Evolutionary conservation across 2,797 vertebrate genomes (phyloP).

Genomic region (Meriones psammophilus): DNA sequence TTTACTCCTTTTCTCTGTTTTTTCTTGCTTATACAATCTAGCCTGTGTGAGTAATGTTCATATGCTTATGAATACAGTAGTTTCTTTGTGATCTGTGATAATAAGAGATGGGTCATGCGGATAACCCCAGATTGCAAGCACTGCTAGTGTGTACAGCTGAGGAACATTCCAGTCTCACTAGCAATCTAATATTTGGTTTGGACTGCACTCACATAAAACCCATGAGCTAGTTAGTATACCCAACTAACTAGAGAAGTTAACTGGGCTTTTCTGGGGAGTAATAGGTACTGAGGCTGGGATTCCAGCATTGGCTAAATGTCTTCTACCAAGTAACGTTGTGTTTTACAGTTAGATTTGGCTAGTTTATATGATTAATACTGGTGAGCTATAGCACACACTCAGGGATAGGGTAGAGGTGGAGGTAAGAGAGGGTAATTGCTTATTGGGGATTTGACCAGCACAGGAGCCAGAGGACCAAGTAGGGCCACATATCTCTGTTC

Average conservation of each 20-base stretch:
- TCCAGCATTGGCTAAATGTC: not conserved
- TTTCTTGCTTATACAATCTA: slow-evolving; percentile 73
- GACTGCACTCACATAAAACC: not conserved
- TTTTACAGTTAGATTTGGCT: not conserved
- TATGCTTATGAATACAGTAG: slow-evolving; percentile 64
- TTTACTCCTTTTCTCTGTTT: slow-evolving; percentile 56
- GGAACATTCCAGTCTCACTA: slow-evolving; percentile 57
- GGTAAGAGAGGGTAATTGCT: not conserved
- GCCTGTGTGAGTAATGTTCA: slow-evolving; percentile 72
- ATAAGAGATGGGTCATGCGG: slow-evolving; percentile 64
- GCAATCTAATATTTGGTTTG: slow-evolving; percentile 67
- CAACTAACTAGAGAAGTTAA: not conserved
- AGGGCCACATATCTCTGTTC: not conserved
- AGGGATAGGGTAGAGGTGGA: not conserved
- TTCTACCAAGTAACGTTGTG: not conserved
- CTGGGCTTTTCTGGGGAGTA: not conserved
- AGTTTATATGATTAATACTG: not conserved
- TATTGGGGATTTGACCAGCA: not conserved
- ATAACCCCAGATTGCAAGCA: slow-evolving; percentile 56
- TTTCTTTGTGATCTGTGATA: slow-evolving; percentile 68
- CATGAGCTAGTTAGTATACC: not conserved
- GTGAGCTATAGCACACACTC: not conserved
- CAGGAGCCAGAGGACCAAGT: not conserved
- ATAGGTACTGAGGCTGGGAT: rapidly evolving
- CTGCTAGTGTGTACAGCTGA: not conserved